Evolutionary conservation across 2,113 vertebrate genomes (phyloP).

Genomic region (Lanius collurio): DNA sequence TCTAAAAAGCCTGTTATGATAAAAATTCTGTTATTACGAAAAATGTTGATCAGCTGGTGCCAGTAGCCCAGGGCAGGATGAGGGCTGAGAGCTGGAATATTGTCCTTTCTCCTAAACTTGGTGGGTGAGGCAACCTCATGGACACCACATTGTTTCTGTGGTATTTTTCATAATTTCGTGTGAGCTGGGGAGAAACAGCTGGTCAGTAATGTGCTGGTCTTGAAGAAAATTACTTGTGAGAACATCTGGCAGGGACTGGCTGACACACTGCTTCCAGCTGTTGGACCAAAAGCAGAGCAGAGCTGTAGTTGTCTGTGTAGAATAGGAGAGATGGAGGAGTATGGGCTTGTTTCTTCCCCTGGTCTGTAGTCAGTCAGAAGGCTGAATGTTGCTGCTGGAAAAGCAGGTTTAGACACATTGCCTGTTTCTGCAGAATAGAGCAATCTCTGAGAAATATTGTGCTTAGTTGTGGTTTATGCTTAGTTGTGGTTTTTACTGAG

Average conservation of each 20-base stretch:
- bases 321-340: neutral
- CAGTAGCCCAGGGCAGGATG: neutral
- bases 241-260: neutral
- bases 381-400: neutral
- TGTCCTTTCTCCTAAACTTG: neutral
- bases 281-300: neutral
- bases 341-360: neutral
- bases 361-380: neutral
- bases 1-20: neutral
- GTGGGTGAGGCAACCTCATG: neutral
- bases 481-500: neutral
- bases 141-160: neutral
- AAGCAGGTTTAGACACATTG: neutral
- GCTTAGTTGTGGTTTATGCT: neutral
- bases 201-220: neutral
- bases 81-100: neutral
- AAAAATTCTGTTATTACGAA: neutral
- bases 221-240: neutral
- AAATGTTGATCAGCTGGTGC: neutral
- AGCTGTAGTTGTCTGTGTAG: accelerated
- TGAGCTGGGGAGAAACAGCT: neutral
- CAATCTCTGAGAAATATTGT: neutral
- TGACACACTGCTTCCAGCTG: neutral
- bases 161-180: neutral
- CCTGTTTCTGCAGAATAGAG: neutral